Conservation (phyloP, 2,797 vertebrate genomes). For the Petrocephalus sullivani region DNA sequence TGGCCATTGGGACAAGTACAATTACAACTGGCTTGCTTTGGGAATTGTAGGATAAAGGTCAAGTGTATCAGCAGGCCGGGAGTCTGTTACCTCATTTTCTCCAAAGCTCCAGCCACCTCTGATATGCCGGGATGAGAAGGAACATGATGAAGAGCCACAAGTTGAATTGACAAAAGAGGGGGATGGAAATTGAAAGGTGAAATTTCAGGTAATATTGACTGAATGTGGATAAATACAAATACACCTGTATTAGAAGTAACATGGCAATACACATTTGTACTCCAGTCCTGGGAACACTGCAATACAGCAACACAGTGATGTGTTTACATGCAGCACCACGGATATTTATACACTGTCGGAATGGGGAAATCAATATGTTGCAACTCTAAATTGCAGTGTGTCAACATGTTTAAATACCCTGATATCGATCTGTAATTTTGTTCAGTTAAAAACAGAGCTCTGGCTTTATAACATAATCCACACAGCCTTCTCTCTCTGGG, state of each 20-base stretch:
- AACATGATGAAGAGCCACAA: background rate
- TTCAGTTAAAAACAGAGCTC: background rate
- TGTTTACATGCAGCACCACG: background rate
- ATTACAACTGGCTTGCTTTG: background rate
- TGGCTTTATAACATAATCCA: slow-evolving; percentile 1
- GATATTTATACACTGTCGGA: background rate
- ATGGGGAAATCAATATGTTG: background rate
- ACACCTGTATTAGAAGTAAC: background rate
- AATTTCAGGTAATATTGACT: background rate
- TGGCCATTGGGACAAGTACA: background rate
- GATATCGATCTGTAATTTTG: slow-evolving; percentile 7
- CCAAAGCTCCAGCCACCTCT: background rate
- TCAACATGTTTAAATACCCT: background rate
- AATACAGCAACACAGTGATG: background rate
- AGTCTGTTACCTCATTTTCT: background rate
- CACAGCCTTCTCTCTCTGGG: background rate
- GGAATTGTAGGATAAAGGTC: background rate
- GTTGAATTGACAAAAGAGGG: background rate
- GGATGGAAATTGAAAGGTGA: background rate
- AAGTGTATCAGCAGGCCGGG: background rate
- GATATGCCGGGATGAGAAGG: background rate
- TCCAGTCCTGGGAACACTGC: background rate
- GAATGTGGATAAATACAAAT: background rate
- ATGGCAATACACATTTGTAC: background rate
- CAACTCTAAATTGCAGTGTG: background rate